phyloP scores from a whole-genome alignment of 2,113 vertebrate genomes.

The Nothocercus julius region DNA sequence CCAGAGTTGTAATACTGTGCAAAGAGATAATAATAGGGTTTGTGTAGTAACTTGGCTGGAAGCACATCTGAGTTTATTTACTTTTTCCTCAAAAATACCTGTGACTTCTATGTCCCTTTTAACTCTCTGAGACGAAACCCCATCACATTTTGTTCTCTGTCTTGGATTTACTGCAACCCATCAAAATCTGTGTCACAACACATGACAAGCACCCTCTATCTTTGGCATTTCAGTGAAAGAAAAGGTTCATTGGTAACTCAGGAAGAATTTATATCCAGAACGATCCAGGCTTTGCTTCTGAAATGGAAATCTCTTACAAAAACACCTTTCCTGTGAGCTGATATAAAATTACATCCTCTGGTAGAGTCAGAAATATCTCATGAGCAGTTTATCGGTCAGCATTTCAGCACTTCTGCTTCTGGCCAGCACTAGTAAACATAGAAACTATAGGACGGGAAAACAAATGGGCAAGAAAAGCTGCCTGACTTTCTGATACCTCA shows the following conservation, averaged over 20 bases:
- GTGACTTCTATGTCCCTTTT: not conserved
- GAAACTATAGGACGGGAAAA: not conserved
- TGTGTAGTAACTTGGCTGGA: not conserved
- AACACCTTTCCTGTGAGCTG: not conserved
- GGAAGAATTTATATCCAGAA: not conserved
- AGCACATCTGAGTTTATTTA: not conserved
- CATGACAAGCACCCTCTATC: not conserved
- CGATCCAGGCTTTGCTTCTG: not conserved
- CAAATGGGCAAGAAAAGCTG: not conserved
- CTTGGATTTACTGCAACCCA: not conserved
- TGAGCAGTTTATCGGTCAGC: not conserved
- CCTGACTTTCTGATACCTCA: not conserved
- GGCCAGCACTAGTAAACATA: not conserved
- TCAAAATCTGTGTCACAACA: not conserved
- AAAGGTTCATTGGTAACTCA: not conserved
- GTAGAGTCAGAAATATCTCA: not conserved
- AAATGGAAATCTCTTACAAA: not conserved
- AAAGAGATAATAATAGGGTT: not conserved
- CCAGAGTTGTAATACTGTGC: not conserved
- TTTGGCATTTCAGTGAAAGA: not conserved
- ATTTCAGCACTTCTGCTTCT: conserved; percentile 31
- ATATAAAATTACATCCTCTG: not conserved
- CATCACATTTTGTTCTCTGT: not conserved
- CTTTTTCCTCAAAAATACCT: not conserved
- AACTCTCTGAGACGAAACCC: not conserved